These are phyloP conservation scores for Notodonta dromedarius DNA, from an alignment of 2,888 invertebrate species.

Conservation along the genomic window DNA sequence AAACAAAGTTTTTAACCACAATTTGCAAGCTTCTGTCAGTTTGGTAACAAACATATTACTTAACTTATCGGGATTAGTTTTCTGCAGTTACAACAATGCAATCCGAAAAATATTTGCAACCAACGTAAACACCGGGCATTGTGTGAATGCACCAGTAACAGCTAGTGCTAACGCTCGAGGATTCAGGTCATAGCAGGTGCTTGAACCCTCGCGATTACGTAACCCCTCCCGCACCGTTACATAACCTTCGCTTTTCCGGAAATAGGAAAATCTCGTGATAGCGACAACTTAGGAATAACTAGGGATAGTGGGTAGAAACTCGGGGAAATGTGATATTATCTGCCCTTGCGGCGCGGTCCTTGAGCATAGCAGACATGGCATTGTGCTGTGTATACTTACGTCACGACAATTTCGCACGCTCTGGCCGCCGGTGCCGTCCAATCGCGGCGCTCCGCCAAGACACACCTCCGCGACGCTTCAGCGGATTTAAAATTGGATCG, in stretches of 20 bases:
- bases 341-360: conserved; percentile 35
- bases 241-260: conserved; percentile 21
- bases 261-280: not conserved
- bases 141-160: conserved; percentile 7
- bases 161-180: conserved; percentile 14
- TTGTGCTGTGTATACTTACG: conserved; percentile 31
- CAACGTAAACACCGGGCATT: conserved; percentile 7
- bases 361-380: conserved; percentile 29
- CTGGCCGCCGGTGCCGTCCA: conserved; percentile 54
- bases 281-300: not conserved
- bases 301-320: not conserved
- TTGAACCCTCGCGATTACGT: conserved; percentile 47
- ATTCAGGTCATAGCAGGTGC: conserved; percentile 42
- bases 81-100: not conserved
- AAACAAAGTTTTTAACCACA: too few relatives aligned
- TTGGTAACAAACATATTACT: not conserved
- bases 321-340: conserved; percentile 2
- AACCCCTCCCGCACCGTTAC: conserved; percentile 32
- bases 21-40: too few relatives aligned
- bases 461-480: conserved; percentile 71
- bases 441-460: conserved; percentile 58
- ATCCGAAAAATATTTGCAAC: not conserved
- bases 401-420: conserved; percentile 32
- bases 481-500: conserved; percentile 75
- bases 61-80: not conserved